Base-by-base conservation (phyloP, 2,797 vertebrate genomes). In the Tolypeutes matacus region DNA sequence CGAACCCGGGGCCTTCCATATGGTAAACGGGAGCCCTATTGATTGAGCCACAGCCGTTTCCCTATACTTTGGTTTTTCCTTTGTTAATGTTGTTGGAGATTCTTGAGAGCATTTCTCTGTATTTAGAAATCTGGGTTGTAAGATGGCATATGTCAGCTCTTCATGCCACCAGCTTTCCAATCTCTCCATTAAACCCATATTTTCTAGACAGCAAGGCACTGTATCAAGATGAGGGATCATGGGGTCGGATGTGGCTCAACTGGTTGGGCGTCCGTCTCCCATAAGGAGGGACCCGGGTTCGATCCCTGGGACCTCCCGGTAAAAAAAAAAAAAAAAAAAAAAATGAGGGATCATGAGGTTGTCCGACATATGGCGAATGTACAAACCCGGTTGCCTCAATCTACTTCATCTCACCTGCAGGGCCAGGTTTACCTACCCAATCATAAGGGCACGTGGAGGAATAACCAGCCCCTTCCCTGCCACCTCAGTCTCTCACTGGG, bases 101-200 rank as follows among this genome's bases (percentile, higher is more conserved):
- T 80, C 64, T 27, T 78, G 31, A 21, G 34, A 49, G 39, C 75
- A 80, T 75, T 96, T 90, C 81, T 51, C 56, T 17, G 6, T 31
- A 34, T 77, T 93, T 85, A 39, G 60, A 77, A 94, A 96, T 70
- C 58, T 27, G n/a, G 73, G 36, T 39, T 72, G 4, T 92, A 86
- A 89, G 80, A 91, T 84, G 56, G 36, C 65, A 89, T 72, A 17
- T 91, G 75, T 84, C 94, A 95, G 65, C 21, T 89, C 36, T 42
- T 34, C 21, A 10, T 81, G 62, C 77, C 72, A 87, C 25, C 18
- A 69, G 64, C 46, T 82, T 89, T 88, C 64, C 51, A 81, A 53
- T 29, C 72, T 85, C 80, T 82, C 81, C 67, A 69, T 62, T 89
- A 78, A 77, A 53, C 34, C 29, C 72, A 64, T 70, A 91, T 88